Percentiles rank a stretch among this genome's conserved stretches.
Conservation (phyloP, 2,113 vertebrate genomes). For the Callorhinus ursinus region DNA sequence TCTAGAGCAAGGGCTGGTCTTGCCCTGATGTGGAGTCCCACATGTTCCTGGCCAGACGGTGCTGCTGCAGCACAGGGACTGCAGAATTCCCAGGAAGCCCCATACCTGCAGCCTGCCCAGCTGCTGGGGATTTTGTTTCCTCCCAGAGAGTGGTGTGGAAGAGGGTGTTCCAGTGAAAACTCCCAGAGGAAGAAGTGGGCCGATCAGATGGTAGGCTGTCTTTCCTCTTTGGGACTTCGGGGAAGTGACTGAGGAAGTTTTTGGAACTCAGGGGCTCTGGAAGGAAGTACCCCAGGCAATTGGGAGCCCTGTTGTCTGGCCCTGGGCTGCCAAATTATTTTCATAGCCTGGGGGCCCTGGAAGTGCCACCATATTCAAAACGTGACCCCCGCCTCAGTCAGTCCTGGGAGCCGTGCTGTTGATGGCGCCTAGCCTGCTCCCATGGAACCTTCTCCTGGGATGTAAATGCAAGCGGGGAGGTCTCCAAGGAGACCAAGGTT, state of each 20-base stretch:
- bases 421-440: neutral
- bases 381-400: too few relatives aligned
- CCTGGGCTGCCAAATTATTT: neutral
- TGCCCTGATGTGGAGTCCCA: neutral
- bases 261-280: neutral
- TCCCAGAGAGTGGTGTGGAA: neutral
- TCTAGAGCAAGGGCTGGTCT: constrained; percentile 48
- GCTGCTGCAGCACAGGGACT: neutral
- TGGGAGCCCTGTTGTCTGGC: neutral
- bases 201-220: neutral
- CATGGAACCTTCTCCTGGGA: neutral
- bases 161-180: constrained; percentile 11
- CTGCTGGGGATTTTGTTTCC: neutral
- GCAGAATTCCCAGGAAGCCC: neutral
- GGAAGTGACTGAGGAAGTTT: constrained; percentile 46
- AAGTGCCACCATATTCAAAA: neutral
- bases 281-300: neutral
- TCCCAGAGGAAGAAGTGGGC: constrained; percentile 35
- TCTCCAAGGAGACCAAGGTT: neutral
- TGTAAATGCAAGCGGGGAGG: neutral
- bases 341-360: neutral
- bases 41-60: neutral
- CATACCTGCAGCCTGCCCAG: neutral
- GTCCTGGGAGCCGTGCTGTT: neutral
- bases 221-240: constrained; percentile 48